Base-by-base conservation (phyloP, 1,140 invertebrate species). In the Macrobrachium rosenbergii region DNA sequence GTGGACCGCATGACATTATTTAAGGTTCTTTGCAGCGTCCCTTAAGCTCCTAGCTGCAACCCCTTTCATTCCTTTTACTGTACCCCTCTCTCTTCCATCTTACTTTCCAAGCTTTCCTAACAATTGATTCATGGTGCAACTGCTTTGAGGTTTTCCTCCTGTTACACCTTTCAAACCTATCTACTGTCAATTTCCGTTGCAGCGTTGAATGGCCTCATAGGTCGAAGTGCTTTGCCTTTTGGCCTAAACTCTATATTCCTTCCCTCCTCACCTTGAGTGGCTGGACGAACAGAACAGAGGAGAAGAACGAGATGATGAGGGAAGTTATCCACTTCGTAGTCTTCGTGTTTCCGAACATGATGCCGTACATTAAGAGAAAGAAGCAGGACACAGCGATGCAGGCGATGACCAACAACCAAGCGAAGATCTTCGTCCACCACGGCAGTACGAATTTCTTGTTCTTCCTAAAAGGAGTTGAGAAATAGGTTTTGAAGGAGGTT, bases 291-390 rank as follows among this genome's bases (percentile, higher is more conserved):
- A 91, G 83, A 58, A 94, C 90, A 16, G 92, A 93, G 52, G 92
- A 91, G 88, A 94, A 92, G 91, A 94, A 94, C 7, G 93, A 93
- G 7, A 93, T 90, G 83, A 94, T 81, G 89, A 94, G 91, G 2
- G 93, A 93, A 2, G 93, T 92, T 8, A 94, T 91, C 94, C 94
- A 94, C 90, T 94, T 93, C 77, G 92, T 92, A 75, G 93, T 92
- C 87, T 94, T 94, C 17, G 92, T 91, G 83, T 94, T 93, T 23
- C 93, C 92, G 90, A 94, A 94, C 88, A 90, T 91, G 62, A 94
- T 92, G 19, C 93, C 94, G 69, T 89, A 90, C 60, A 87, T 90
- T 93, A 92, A 93, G 11, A 93, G 92, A 90, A 94, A 93, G 82
- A 92, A 92, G 0, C 91, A 90, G 0, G 92, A 92, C 0, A 92